Evolutionary conservation across 2,797 vertebrate genomes (phyloP).

Genomic region (Eutrigla gurnardus): DNA sequence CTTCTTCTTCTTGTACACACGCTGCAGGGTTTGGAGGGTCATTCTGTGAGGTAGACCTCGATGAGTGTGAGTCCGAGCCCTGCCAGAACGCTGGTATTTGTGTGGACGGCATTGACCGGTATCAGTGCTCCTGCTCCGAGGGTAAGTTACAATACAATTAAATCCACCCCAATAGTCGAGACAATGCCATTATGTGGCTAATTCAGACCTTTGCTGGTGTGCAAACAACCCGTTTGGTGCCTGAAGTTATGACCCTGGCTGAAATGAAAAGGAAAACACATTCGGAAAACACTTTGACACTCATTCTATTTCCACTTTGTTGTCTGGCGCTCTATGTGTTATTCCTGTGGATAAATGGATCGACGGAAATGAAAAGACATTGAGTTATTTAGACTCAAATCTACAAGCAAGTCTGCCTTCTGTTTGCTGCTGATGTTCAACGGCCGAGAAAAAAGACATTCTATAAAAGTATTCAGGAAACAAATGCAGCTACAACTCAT

Average conservation of each 20-base stretch:
- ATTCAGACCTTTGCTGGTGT: constrained; percentile 35
- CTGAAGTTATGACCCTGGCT: constrained; percentile 6
- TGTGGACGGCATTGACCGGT: constrained; percentile 76
- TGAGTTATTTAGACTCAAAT: constrained; percentile 15
- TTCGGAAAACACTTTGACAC: constrained; percentile 15
- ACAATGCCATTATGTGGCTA: constrained; percentile 32
- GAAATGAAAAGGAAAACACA: constrained; percentile 37
- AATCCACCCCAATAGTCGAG: neutral
- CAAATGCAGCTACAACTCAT: neutral
- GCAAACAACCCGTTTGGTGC: constrained; percentile 2
- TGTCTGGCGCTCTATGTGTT: neutral
- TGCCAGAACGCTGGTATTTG: constrained; percentile 83
- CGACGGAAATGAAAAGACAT: constrained; percentile 11
- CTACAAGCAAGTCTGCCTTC: too few species aligned
- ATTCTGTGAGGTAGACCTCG: constrained; percentile 85
- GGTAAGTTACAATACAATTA: constrained; percentile 69
- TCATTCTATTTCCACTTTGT: constrained; percentile 1
- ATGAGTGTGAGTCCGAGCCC: constrained; percentile 82
- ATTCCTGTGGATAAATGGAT: neutral
- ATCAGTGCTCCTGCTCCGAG: constrained; percentile 83
- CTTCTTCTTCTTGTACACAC: constrained; percentile 22
- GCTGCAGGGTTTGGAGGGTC: constrained; percentile 81
- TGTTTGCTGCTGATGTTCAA: too few species aligned
- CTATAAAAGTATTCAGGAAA: neutral
- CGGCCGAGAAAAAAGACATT: neutral